Conservation (phyloP, 2,113 vertebrate genomes). For the Baryphthengus martii region DNA sequence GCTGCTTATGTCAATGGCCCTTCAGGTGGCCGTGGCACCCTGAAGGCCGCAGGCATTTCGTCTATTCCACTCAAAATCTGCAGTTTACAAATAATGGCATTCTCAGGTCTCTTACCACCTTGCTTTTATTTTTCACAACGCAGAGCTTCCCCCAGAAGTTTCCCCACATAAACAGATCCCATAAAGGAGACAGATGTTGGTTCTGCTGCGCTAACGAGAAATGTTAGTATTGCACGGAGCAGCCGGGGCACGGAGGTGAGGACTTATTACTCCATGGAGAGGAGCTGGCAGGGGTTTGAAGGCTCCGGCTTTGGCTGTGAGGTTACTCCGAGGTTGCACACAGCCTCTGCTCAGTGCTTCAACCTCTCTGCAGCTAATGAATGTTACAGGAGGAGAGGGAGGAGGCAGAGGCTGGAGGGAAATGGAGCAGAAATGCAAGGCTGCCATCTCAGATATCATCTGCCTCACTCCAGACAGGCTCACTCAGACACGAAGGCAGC, state of each 20-base stretch:
- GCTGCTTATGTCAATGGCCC: rapidly evolving
- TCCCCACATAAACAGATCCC: not conserved
- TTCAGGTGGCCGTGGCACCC: not conserved
- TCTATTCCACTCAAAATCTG: not conserved
- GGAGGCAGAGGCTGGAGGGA: conserved; percentile 33
- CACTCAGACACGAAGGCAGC: not conserved
- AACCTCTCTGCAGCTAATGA: not conserved
- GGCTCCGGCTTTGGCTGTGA: not conserved
- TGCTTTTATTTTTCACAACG: conserved; percentile 18
- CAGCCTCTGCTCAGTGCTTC: not conserved
- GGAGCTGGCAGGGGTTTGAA: not conserved
- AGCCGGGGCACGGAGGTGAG: not conserved
- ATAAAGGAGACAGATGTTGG: conserved; percentile 11
- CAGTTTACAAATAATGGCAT: not conserved
- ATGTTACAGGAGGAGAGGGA: not conserved
- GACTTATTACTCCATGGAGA: rapidly evolving
- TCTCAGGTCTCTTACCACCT: conserved; percentile 15
- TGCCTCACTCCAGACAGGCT: not conserved
- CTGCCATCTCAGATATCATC: not conserved
- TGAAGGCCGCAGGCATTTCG: not conserved
- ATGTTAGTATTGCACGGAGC: rapidly evolving
- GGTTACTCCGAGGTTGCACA: not conserved
- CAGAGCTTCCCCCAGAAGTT: conserved; percentile 34
- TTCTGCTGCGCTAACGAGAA: not conserved
- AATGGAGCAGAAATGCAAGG: conserved; percentile 4